Base-by-base conservation (phyloP, 2,113 vertebrate genomes). In the Anhinga anhinga region DNA sequence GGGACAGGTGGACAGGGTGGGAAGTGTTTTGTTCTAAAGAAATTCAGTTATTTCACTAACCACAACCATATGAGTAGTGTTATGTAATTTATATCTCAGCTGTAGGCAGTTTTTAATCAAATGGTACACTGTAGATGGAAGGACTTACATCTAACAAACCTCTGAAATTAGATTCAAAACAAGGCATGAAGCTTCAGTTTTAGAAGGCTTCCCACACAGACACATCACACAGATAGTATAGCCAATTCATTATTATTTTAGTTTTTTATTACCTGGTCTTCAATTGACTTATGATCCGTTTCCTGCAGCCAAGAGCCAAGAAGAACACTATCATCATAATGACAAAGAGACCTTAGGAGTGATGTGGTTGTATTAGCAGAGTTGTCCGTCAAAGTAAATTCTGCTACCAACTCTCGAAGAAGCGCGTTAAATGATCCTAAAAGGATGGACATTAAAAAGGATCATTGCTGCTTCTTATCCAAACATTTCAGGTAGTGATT, bases 301-400 rank as follows among this genome's bases (percentile, higher is more conserved):
- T 99, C 99, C 96, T 99, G 99, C 52, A 99, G 98, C 99, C 99
- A 99, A 23, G 99, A 99, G n/a, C 99, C 99, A 92, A 99, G 99
- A 87, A 99, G 99, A 95, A 99, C 99, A 47, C 99, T 99, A 80
- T 99, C 99, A 66, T 99, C 99, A 90, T 99, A 99, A 96, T 99
- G 99, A 97, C 99, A 99, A 59, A 99, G 99, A 10, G 99, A 99
- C 61, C 99, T 99, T 82, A 99, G 98, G 86, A 99, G 98, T 18
- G 99, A 99, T 26, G 99, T 99, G 71, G 99, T 99, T 58, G 99
- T 99, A 97, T 99, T 99, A 92, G 99, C 99, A 2, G 99, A 99
- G 97, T 99, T 99, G 96, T 99, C 99, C 4, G 99, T 99, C 97
- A 99, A 97, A 40, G 99, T 99, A 98, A 99, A 99, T 98, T 99